phyloP scores from a whole-genome alignment of 2,888 invertebrate genomes.

The Pharmacophagus antenor region DNA sequence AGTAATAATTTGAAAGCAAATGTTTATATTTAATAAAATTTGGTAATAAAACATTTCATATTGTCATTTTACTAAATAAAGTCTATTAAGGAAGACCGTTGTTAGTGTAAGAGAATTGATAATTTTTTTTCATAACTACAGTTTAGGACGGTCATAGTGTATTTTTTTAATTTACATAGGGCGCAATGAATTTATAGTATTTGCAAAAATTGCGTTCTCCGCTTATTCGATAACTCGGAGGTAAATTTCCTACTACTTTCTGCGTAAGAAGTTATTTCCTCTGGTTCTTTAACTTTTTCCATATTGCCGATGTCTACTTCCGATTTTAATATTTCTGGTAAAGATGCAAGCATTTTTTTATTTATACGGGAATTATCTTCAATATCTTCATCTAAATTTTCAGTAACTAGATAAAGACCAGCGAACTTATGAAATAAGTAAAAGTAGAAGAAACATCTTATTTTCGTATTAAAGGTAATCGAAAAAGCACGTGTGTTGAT shows the following conservation, averaged over 20 bases:
- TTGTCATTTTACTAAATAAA: too few species aligned
- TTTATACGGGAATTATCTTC: slow-evolving; percentile 50
- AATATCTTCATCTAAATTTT: slow-evolving; percentile 79
- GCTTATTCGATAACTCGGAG: slow-evolving; percentile 94
- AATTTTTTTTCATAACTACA: too few species aligned
- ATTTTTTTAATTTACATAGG: slow-evolving; percentile 89
- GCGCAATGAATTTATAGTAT: slow-evolving; percentile 90
- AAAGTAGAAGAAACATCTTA: too few species aligned
- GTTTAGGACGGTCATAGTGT: slow-evolving; percentile 84
- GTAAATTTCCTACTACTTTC: slow-evolving; percentile 86
- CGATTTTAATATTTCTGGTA: slow-evolving; percentile 94
- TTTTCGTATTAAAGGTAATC: too few species aligned
- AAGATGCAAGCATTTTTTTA: slow-evolving; percentile 84
- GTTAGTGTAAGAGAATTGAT: too few species aligned
- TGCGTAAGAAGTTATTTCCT: slow-evolving; percentile 73
- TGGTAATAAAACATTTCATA: too few species aligned
- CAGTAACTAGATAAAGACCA: too few species aligned
- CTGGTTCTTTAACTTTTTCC: slow-evolving; percentile 69
- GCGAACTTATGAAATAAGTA: too few species aligned
- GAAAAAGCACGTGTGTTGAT: too few species aligned
- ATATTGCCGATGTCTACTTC: slow-evolving; percentile 84
- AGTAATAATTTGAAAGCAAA: too few species aligned
- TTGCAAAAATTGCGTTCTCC: slow-evolving; percentile 94
- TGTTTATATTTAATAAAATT: too few species aligned
- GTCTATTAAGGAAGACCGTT: too few species aligned